Percentiles rank a stretch among this genome's conserved stretches.
Conservation (phyloP, 2,113 vertebrate genomes). For the Chaetodon auriga region DNA sequence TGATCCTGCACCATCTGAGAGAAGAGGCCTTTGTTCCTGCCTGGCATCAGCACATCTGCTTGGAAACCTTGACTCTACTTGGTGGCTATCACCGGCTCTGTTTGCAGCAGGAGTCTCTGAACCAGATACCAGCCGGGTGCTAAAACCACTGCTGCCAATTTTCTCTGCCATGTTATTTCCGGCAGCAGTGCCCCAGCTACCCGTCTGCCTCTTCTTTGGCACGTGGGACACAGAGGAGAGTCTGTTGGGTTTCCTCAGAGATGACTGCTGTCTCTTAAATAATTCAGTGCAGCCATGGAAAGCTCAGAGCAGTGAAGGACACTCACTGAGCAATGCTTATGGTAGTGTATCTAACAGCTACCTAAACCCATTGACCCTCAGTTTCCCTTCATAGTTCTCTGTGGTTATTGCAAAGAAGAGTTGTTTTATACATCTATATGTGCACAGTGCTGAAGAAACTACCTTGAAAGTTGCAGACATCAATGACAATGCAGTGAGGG, state of each 20-base stretch:
- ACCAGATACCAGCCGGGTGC: conserved; percentile 35
- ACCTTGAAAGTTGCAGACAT: conserved; percentile 14
- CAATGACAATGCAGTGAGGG: neutral
- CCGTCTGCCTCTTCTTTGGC: conserved; percentile 43
- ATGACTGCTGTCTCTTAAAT: conserved; percentile 74
- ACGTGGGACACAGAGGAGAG: conserved; percentile 56
- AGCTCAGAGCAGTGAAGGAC: conserved; percentile 62
- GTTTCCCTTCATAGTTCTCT: neutral
- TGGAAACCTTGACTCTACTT: conserved; percentile 44
- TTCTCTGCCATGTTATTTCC: conserved; percentile 64
- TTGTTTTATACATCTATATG: neutral
- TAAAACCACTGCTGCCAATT: conserved; percentile 43
- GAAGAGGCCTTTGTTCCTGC: conserved; percentile 45
- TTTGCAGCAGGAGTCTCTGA: conserved; percentile 49
- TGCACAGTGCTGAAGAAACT: conserved; percentile 10
- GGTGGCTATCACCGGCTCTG: conserved; percentile 1
- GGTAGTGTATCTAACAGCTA: conserved; percentile 27
- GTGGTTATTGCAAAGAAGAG: conserved; percentile 13
- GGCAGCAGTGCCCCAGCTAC: conserved; percentile 51
- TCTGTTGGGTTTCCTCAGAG: conserved; percentile 64
- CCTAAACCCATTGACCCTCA: conserved; percentile 40
- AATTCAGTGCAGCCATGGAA: conserved; percentile 69
- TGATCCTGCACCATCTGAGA: conserved; percentile 26
- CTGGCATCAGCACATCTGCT: conserved; percentile 48
- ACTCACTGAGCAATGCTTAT: conserved; percentile 45